phyloP scores from a whole-genome alignment of 2,797 vertebrate genomes.

The Catamblyrhynchus diadema region DNA sequence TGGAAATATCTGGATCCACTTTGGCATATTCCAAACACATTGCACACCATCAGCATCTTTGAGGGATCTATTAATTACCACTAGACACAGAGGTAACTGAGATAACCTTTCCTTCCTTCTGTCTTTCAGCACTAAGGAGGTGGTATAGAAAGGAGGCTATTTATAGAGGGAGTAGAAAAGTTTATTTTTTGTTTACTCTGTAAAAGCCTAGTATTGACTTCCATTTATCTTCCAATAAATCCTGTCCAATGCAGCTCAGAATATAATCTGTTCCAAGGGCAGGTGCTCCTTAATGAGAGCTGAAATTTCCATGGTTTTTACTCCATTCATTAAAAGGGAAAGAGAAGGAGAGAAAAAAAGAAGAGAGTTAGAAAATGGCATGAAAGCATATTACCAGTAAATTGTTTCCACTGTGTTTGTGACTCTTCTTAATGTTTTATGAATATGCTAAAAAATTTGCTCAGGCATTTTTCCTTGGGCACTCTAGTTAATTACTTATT shows the following conservation, averaged over 20 bases:
- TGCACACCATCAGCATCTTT: not conserved
- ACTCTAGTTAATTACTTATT: constrained; percentile 92
- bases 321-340: constrained; percentile 51
- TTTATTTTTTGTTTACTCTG: constrained; percentile 56
- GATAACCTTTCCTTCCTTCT: not conserved
- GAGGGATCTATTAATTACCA: not conserved
- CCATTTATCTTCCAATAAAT: constrained; percentile 68
- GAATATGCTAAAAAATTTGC: constrained; percentile 78
- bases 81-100: not conserved
- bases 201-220: constrained; percentile 50
- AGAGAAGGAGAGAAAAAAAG: not conserved
- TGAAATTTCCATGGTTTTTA: constrained; percentile 12
- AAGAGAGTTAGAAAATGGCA: constrained; percentile 68
- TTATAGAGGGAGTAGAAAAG: not conserved
- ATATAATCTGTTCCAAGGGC: constrained; percentile 62
- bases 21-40: not conserved
- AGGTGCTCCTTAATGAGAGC: constrained; percentile 52
- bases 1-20: not conserved
- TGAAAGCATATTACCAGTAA: constrained; percentile 77
- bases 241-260: constrained; percentile 26
- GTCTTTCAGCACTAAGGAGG: not conserved
- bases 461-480: constrained; percentile 82
- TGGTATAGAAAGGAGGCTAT: not conserved
- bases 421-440: constrained; percentile 83
- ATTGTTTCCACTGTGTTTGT: constrained; percentile 80